Base-by-base conservation (phyloP, 2,797 vertebrate species). In the Gymnoscopelus microlampas region DNA sequence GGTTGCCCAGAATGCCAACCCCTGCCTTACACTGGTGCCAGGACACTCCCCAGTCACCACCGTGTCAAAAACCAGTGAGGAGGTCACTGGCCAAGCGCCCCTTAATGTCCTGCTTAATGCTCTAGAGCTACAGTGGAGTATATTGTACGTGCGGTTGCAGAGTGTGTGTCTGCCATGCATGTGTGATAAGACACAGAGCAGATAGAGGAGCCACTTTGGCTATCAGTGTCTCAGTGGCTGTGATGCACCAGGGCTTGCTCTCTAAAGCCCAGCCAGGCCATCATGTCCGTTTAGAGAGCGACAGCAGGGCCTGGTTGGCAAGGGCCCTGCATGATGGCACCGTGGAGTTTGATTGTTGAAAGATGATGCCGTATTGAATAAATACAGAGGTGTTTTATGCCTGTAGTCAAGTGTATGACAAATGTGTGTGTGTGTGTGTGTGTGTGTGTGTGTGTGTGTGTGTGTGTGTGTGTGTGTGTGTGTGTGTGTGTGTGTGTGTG, bases 151-250 rank as follows among this genome's bases (percentile, higher is more conserved):
- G 65, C 35, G 56, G 55, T 10, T 62, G 70, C 47, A 49, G 26
- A 74, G 63, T 11, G 58, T 11, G 58, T 60, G 47, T 80, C 77
- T 80, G 76, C 23, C 72, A 60, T 49, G 23, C 23, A 76, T 67
- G 79, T 84, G 76, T 76, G 70, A 86, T 73, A 81, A 74, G 61
- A 78, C 73, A 66, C 71, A 72, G 3, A 5, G 10, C 53, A 7
- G 35, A 58, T 47, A 58, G 15, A 15, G 14, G 44, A 7, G 64
- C 56, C 59, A 80, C 72, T 73, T 14, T 57, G 51, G 61, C 60
- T 76, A 68, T 64, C 19, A 74, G 68, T 60, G 26, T n/a, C 10
- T 32, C 14, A 60, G 57, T 53, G 66, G 66, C 15, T 76, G 26
- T 73, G 57, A 49, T 10, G 23, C 9, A 7, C 23, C 12, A 57